Evolutionary conservation across 2,888 invertebrate genomes (phyloP), one percentile per base, ranked within the genome.

Genomic region (Drosophila mayaguana): DNA sequence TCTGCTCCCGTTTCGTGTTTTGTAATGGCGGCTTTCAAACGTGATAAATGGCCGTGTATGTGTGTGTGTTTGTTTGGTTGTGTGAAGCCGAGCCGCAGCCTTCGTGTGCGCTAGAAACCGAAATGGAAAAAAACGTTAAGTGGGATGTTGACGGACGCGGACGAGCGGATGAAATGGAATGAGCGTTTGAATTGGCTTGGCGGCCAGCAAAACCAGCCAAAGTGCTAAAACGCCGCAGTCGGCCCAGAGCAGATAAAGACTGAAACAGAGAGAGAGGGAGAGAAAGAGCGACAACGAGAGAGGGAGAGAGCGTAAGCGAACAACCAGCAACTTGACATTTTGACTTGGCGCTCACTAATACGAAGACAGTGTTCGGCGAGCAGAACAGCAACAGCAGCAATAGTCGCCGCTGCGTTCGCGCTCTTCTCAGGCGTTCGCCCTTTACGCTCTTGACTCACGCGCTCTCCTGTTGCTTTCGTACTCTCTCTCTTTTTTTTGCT

Each of bases 141-240:
- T 90, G 90, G 88, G 86, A 88, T 89, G 88, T 88, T 85, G 88
- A 87, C 87, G 90, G 87, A 90, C 87, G 90, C 88, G 90, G 90
- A 90, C 85, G 90, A 90, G 88, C 85, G 88, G 83, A 87, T 89
- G 85, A 84, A 90, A 91, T 91, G 90, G 82, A 83, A 81, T 80
- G 81, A 78, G 75, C 87, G 72, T 83, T 85, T 79, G 87, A 88
- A 80, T 80, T 48, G 63, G 72, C 70, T 83, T 73, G 79, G 80
- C 77, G 79, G 72, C 68, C 65, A 77, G 81, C 69, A 80, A 78
- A 76, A 77, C 63, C 72, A 75, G 42, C 43, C 66, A 78, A 78
- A 78, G 77, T 80, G 74, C 66, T 61, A 69, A 78, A 81, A 67
- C 81, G 77, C 73, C 75, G 85, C 85, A 78, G 83, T 83, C 76